A percentile compares a stretch with the other conserved stretches of the same genome.
phyloP scores from a whole-genome alignment of 2,113 vertebrate genomes.

The Lophius piscatorius region DNA sequence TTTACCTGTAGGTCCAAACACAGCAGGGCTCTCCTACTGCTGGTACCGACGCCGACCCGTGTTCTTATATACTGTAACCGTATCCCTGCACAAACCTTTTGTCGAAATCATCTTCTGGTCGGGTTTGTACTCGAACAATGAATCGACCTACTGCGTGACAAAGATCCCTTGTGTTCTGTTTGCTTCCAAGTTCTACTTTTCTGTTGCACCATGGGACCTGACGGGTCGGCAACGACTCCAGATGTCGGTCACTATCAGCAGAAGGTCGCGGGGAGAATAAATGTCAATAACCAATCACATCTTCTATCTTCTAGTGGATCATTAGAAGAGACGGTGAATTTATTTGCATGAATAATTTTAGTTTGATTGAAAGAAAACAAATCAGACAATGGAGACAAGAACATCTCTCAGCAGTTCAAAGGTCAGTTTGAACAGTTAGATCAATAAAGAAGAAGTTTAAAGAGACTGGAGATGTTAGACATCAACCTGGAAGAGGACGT shows the following conservation, averaged over 20 bases:
- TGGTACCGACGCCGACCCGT: constrained; percentile 4
- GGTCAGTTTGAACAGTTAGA: too few relatives aligned
- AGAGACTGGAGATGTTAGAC: too few relatives aligned
- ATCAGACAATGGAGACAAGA: too few relatives aligned
- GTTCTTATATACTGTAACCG: constrained; percentile 72
- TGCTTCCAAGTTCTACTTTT: constrained; percentile 30
- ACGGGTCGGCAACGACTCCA: constrained; percentile 43
- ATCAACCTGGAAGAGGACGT: too few relatives aligned
- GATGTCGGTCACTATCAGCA: neutral
- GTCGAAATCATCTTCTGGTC: constrained; percentile 54
- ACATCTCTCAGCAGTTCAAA: too few relatives aligned
- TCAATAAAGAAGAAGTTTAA: too few relatives aligned
- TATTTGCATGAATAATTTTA: too few relatives aligned
- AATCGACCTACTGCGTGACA: constrained; percentile 75
- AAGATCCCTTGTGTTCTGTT: constrained; percentile 59
- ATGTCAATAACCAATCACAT: too few relatives aligned
- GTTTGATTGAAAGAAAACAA: too few relatives aligned
- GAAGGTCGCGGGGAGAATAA: neutral
- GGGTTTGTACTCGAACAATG: constrained; percentile 52
- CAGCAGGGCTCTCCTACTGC: constrained; percentile 40
- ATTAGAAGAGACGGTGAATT: too few relatives aligned
- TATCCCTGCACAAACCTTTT: constrained; percentile 55
- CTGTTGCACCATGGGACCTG: constrained; percentile 15
- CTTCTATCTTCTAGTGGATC: too few relatives aligned
- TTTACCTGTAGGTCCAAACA: constrained; percentile 56